These are phyloP conservation scores for Mus minutoides DNA, from an alignment of 2,797 vertebrate genomes.

Conservation along the genomic window DNA sequence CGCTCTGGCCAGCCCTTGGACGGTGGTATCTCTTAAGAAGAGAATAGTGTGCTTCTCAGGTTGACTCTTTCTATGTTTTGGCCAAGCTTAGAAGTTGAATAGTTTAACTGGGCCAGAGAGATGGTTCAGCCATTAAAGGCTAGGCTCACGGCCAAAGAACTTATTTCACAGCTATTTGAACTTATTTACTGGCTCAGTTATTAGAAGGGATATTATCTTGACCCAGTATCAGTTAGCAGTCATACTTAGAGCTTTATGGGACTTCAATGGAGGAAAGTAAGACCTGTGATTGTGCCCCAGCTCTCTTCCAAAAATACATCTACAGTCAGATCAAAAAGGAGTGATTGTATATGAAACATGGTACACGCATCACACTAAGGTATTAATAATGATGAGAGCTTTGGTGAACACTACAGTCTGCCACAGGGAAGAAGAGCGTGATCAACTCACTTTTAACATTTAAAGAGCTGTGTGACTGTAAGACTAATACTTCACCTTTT, in stretches of 20 bases:
- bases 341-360: background rate
- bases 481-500: background rate
- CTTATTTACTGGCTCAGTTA: conserved; percentile 21
- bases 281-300: background rate
- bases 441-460: background rate
- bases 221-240: background rate
- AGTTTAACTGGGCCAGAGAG: background rate
- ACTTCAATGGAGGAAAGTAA: background rate
- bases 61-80: background rate
- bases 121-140: background rate
- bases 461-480: conserved; percentile 16
- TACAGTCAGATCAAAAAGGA: background rate
- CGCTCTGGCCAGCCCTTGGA: no score
- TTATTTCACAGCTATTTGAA: background rate
- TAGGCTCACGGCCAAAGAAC: background rate
- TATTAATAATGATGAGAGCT: background rate
- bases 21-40: background rate
- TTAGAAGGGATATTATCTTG: background rate
- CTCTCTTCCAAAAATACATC: background rate
- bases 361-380: background rate
- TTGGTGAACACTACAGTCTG: background rate
- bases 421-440: background rate
- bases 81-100: background rate
- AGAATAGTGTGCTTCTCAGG: background rate
- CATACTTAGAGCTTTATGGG: background rate